Evolutionary conservation across 2,113 vertebrate genomes (phyloP).

Genomic region (Atlantisia rogersi): DNA sequence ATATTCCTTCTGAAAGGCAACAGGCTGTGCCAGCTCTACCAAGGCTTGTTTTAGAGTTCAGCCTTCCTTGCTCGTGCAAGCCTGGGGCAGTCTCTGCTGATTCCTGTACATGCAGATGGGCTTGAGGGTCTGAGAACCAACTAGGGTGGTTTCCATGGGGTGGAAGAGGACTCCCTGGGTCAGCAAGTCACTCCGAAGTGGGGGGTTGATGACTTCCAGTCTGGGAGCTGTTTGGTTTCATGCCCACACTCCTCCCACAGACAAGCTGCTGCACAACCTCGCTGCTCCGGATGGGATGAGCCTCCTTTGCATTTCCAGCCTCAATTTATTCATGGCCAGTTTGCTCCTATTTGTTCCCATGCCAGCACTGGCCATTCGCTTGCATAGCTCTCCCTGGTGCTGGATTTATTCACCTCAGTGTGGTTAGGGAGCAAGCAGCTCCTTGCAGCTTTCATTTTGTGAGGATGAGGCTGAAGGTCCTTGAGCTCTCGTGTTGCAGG

Average conservation of each 20-base stretch:
- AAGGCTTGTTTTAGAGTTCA: not conserved
- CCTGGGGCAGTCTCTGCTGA: not conserved
- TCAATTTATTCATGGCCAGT: slow-evolving; percentile 11
- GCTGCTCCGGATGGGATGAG: not conserved
- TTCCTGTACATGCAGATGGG: not conserved
- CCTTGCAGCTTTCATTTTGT: not conserved
- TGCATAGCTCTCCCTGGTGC: not conserved
- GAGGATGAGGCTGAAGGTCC: accelerated
- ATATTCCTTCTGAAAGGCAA: slow-evolving; percentile 6
- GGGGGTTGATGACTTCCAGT: not conserved
- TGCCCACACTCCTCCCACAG: not conserved
- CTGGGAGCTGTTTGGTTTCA: not conserved
- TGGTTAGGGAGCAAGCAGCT: not conserved
- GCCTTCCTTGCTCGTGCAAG: not conserved
- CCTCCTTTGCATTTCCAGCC: slow-evolving; percentile 9
- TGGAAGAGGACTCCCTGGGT: not conserved
- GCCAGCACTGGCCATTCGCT: slow-evolving; percentile 10
- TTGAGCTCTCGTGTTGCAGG: not conserved
- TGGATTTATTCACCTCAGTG: not conserved
- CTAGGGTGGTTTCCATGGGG: not conserved
- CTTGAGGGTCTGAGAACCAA: not conserved
- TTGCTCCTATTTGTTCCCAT: not conserved
- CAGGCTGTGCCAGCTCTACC: slow-evolving; percentile 32
- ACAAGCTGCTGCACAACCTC: slow-evolving; percentile 38
- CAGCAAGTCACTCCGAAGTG: not conserved